Percentiles rank a stretch among this genome's conserved stretches.
Conservation (phyloP, 2,888 invertebrate species). For the Dryococelus australis region DNA sequence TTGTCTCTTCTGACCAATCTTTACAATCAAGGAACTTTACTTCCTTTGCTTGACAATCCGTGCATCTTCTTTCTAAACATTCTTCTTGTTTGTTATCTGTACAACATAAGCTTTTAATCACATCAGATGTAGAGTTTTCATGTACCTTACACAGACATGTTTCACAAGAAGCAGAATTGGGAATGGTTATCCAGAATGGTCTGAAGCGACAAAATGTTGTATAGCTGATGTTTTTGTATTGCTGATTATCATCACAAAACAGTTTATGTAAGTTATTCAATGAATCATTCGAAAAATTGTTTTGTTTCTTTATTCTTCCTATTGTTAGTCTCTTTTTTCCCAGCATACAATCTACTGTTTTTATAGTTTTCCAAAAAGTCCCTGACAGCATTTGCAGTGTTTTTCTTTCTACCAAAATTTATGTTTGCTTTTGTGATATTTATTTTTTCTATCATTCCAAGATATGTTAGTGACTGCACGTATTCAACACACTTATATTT, state of each 20-base stretch:
- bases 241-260: not conserved
- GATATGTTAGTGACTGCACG: too few relatives aligned
- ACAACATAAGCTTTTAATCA: not conserved
- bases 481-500: not conserved
- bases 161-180: not conserved
- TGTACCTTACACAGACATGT: not conserved
- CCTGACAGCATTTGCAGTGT: not conserved
- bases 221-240: not conserved
- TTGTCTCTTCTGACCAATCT: not conserved
- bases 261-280: not conserved
- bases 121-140: not conserved
- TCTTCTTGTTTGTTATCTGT: not conserved
- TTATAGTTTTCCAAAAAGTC: not conserved
- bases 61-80: not conserved
- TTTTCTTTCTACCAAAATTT: not conserved
- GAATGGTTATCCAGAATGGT: constrained; percentile 2
- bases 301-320: not conserved
- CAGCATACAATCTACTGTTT: not conserved
- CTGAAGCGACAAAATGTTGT: not conserved
- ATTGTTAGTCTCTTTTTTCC: not conserved
- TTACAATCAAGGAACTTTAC: too few relatives aligned
- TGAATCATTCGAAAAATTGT: not conserved
- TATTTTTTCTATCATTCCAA: not conserved
- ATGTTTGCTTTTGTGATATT: not conserved
- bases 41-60: not conserved